These are phyloP conservation scores for Zoanthus sansibaricus DNA, from an alignment of 92 coral and sea anemone genomes.

Conservation along the genomic window DNA sequence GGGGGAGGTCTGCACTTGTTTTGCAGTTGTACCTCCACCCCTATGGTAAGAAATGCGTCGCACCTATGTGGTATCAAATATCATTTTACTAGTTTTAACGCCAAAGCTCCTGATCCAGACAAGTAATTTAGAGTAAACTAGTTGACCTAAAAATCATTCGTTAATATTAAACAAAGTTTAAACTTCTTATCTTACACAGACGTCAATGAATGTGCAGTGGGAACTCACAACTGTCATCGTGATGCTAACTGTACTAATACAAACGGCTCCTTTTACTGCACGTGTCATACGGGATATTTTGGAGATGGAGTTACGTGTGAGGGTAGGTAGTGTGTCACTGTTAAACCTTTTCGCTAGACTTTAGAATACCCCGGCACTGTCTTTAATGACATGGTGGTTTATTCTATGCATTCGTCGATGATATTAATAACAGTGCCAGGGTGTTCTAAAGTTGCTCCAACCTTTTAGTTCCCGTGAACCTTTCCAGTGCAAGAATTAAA, in stretches of 20 bases:
- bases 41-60: slow-evolving; percentile 30
- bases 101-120: slow-evolving; percentile 30
- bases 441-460: too few relatives aligned
- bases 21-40: background rate
- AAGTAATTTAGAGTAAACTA: background rate
- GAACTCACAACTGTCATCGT: slow-evolving; percentile 75
- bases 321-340: slow-evolving; percentile 40
- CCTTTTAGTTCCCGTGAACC: too few relatives aligned
- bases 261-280: slow-evolving; percentile 87
- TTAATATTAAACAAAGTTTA: background rate
- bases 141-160: background rate
- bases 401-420: too few relatives aligned
- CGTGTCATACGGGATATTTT: slow-evolving; percentile 84
- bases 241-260: slow-evolving; percentile 87
- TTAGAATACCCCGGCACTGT: too few relatives aligned
- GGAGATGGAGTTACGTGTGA: slow-evolving; percentile 87
- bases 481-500: too few relatives aligned
- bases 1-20: slow-evolving; percentile 22
- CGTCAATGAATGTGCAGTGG: slow-evolving; percentile 16
- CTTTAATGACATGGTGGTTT: too few relatives aligned
- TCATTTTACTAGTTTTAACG: background rate
- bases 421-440: too few relatives aligned
- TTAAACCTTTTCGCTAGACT: background rate
- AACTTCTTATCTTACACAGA: background rate
- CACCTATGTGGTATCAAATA: background rate